Conservation (phyloP, 2,113 vertebrate genomes). For the Eurypyga helias region DNA sequence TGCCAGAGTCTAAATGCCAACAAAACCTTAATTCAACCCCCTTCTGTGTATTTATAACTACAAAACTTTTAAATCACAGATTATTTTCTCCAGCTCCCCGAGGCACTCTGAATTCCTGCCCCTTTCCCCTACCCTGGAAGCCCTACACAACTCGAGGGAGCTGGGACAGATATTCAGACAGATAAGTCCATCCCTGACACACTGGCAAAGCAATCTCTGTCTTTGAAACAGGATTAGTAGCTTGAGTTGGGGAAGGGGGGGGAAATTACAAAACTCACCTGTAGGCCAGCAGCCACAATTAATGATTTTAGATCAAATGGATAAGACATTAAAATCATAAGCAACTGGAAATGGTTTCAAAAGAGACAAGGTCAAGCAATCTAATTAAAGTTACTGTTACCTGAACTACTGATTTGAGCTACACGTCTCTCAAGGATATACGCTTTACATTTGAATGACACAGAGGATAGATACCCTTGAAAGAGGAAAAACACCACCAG, state of each 20-base stretch:
- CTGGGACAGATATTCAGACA: background rate
- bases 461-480: background rate
- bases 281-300: background rate
- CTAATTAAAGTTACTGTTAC: background rate
- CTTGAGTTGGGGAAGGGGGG: accelerated
- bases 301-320: background rate
- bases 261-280: background rate
- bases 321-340: background rate
- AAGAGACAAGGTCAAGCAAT: background rate
- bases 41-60: background rate
- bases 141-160: accelerated
- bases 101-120: background rate
- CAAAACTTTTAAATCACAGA: accelerated
- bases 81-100: background rate
- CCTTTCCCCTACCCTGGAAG: background rate
- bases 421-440: background rate
- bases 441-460: background rate
- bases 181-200: background rate
- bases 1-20: background rate
- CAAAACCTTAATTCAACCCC: background rate
- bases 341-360: background rate
- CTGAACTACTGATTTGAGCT: background rate
- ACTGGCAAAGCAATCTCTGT: background rate
- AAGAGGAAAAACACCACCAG: background rate
- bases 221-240: background rate